Evolutionary conservation across 2,797 vertebrate genomes (phyloP), one percentile per base, ranked within the genome.

Genomic region (Lindbergichthys nudifrons): DNA sequence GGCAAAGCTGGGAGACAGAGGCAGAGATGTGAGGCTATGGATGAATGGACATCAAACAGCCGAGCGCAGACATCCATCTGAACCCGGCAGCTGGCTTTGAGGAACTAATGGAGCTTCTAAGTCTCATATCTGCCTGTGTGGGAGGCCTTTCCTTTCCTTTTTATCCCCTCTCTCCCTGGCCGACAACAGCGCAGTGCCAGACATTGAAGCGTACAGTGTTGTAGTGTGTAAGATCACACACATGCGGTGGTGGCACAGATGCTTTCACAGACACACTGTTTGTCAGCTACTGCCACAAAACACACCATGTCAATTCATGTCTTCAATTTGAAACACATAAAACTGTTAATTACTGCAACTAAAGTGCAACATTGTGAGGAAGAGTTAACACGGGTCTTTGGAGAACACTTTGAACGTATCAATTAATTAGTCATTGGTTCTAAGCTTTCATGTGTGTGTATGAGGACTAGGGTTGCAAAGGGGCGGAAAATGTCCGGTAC

Each of bases 71-170:
- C 85, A 87, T 92, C 80, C 83, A 86, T 89, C 80, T 86, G 85
- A 90, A 87, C 70, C 69, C 79, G 14, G 86, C 88, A 90, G 90
- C 87, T 91, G 88, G 81, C 85, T 91, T 81, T 87, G 83, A 91
- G 81, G 82, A 89, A 46, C 87, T 87, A 88, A 89, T 89, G 83
- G 81, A 87, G 79, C 85, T 88, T 78, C 77, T 70, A 78, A 83
- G 84, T 80, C 83, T 86, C 76, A 69, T 88, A 85, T 90, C 80
- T 86, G 82, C 73, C 80, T 85, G 85, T 80, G 88, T 91, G 87
- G 89, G 89, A 89, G 88, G 82, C 80, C 89, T 89, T 88, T 74
- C 68, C 68, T 82, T 70, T 74, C 73, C 75, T 79, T 89, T 88
- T 85, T 70, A 84, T 86, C 86, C 67, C 26, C 54, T 65, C 59